Evolutionary conservation across 2,113 vertebrate species (phyloP).

Genomic region (Gymnarchus niloticus): DNA sequence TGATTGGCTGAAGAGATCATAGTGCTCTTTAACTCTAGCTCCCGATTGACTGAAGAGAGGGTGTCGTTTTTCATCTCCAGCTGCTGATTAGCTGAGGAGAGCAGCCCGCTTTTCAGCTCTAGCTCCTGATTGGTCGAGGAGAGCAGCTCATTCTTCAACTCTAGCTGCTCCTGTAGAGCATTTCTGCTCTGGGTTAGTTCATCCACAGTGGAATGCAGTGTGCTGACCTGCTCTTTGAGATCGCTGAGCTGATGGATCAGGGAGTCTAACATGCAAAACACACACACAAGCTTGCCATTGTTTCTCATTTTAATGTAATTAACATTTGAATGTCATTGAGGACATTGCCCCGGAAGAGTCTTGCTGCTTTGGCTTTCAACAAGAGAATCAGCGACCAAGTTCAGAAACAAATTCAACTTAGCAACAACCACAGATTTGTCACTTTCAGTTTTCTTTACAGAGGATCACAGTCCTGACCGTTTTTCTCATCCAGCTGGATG

Average conservation of each 20-base stretch:
- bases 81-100: conserved; percentile 10
- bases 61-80: neutral
- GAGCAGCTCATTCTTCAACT: conserved; percentile 63
- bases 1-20: conserved; percentile 58
- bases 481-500: conserved; percentile 63
- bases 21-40: conserved; percentile 61
- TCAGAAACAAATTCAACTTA: neutral
- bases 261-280: neutral
- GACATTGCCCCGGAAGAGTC: neutral
- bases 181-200: conserved; percentile 62
- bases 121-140: conserved; percentile 58
- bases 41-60: conserved; percentile 8
- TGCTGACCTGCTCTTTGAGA: conserved; percentile 60
- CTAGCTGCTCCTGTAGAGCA: conserved; percentile 59
- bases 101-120: conserved; percentile 38
- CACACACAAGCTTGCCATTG: neutral
- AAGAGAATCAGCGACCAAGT: neutral
- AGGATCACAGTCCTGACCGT: conserved; percentile 47
- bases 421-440: neutral
- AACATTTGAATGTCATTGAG: neutral
- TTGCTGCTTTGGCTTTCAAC: neutral
- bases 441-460: neutral
- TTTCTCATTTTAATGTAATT: neutral
- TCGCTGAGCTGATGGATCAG: neutral
- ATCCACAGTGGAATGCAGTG: conserved; percentile 53